These are phyloP conservation scores for Manacus vitellinus DNA, from an alignment of 2,113 vertebrate genomes.

Conservation along the genomic window DNA sequence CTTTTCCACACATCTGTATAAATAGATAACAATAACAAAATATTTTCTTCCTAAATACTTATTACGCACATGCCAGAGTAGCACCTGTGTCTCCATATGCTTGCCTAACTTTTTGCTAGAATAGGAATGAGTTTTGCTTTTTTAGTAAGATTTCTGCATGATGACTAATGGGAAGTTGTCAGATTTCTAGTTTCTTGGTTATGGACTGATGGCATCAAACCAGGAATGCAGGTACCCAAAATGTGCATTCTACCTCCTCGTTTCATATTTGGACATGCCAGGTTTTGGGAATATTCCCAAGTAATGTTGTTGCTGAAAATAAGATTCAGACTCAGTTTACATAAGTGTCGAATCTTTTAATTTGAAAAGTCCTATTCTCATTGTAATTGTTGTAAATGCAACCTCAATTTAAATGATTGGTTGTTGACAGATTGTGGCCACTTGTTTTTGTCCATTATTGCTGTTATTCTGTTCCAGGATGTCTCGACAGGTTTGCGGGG, in stretches of 20 bases:
- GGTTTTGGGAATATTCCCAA: neutral
- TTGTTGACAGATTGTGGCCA: neutral
- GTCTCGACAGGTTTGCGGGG: neutral
- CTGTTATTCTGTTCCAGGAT: neutral
- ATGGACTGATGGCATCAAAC: neutral
- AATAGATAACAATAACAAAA: neutral
- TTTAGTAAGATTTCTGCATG: neutral
- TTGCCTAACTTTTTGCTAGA: neutral
- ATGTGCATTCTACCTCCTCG: neutral
- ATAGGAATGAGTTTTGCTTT: neutral
- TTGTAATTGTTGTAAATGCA: neutral
- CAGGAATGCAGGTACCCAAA: neutral
- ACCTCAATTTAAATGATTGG: neutral
- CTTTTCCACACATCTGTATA: neutral
- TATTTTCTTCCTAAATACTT: neutral
- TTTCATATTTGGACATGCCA: neutral
- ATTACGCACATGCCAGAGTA: neutral
- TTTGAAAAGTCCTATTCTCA: neutral
- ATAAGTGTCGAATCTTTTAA: neutral
- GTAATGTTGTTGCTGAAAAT: neutral
- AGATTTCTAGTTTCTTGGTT: slow-evolving; percentile 35
- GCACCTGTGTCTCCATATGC: neutral
- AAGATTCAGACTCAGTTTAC: neutral
- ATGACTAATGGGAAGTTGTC: neutral
- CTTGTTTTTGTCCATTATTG: neutral